Evolutionary conservation across 2,113 vertebrate genomes (phyloP).

Genomic region (Mellivora capensis): DNA sequence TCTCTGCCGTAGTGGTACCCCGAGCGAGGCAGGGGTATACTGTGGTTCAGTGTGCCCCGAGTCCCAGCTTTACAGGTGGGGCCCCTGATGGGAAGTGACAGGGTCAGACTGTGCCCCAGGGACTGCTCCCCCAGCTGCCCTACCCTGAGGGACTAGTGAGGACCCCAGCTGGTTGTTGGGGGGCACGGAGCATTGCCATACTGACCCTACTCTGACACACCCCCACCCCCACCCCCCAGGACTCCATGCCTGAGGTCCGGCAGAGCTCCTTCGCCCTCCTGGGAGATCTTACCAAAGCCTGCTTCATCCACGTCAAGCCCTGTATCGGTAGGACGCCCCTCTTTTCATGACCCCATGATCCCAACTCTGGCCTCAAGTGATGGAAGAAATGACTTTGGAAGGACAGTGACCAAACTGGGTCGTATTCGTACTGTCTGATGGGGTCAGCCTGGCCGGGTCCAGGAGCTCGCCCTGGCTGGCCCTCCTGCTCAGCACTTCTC

Average conservation of each 20-base stretch:
- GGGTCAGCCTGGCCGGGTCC: not conserved
- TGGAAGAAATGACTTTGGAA: slow-evolving; percentile 44
- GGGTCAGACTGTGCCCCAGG: not conserved
- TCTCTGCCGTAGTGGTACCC: too few species aligned
- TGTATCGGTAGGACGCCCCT: slow-evolving; percentile 87
- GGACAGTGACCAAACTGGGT: not conserved
- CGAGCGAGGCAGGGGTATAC: not conserved
- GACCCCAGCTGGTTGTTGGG: not conserved
- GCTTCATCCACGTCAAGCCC: slow-evolving; percentile 95
- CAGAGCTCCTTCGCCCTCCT: slow-evolving; percentile 96
- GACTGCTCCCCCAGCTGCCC: not conserved
- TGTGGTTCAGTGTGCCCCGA: rapidly evolving
- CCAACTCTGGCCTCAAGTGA: slow-evolving; percentile 31
- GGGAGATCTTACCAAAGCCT: slow-evolving; percentile 96
- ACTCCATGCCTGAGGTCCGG: slow-evolving; percentile 96
- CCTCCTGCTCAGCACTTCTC: not conserved
- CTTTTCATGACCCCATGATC: not conserved
- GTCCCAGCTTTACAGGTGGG: not conserved
- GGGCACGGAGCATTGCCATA: not conserved
- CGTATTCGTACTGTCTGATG: slow-evolving; percentile 67
- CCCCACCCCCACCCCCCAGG: slow-evolving; percentile 81
- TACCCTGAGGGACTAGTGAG: not conserved
- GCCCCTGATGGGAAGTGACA: not conserved
- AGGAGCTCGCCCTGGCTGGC: not conserved
- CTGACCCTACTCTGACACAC: not conserved